These are phyloP conservation scores for Solenodon paradoxus DNA, from an alignment of 2,113 vertebrate species.

Conservation along the genomic window DNA sequence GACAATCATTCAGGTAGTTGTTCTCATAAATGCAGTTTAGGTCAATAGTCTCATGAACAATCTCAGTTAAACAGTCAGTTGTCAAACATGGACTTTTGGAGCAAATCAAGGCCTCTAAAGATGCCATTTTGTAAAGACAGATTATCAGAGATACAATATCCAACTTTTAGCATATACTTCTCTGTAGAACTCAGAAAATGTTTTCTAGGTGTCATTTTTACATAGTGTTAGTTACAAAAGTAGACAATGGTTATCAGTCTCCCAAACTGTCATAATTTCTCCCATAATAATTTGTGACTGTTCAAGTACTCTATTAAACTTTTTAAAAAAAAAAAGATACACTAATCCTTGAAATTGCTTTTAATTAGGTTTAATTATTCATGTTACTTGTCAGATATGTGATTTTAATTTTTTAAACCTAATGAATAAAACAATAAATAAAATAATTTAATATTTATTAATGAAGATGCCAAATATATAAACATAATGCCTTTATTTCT, in stretches of 20 bases:
- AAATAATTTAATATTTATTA: background rate
- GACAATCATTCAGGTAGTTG: conserved; percentile 40
- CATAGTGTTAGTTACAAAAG: conserved; percentile 14
- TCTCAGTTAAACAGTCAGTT: background rate
- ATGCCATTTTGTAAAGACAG: conserved; percentile 49
- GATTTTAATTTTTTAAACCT: background rate
- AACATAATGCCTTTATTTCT: background rate
- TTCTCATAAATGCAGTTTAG: conserved; percentile 56
- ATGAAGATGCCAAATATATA: background rate
- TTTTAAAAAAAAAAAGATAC: background rate
- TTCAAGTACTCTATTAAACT: background rate
- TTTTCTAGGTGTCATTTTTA: conserved; percentile 51
- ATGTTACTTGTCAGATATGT: background rate
- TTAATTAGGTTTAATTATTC: background rate
- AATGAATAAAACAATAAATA: background rate
- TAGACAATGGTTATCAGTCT: conserved; percentile 44
- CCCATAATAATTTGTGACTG: background rate
- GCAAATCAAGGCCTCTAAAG: conserved; percentile 29
- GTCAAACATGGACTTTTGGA: background rate
- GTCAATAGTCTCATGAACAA: background rate
- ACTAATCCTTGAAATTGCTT: background rate
- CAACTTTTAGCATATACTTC: conserved; percentile 59
- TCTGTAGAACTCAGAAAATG: conserved; percentile 29
- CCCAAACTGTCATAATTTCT: background rate
- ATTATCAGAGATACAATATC: conserved; percentile 37